Percentiles rank a stretch among this genome's conserved stretches.
Evolutionary conservation across 1,140 invertebrate genomes (phyloP).

Genomic region (Drosophila grimshawi): DNA sequence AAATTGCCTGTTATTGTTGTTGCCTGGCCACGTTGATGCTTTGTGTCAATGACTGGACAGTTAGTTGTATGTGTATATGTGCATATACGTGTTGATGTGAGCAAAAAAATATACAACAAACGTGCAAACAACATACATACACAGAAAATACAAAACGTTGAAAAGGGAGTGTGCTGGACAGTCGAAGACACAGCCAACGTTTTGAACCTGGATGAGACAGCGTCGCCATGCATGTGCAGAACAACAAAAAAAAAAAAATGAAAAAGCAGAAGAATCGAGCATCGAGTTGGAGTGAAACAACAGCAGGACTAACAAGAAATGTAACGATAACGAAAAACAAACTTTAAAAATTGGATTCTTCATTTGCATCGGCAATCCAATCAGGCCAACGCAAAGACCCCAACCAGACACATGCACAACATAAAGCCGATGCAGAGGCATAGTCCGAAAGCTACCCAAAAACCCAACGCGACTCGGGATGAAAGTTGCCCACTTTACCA

Average conservation of each 20-base stretch:
- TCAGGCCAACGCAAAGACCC: constrained; percentile 83
- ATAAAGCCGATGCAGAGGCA: constrained; percentile 66
- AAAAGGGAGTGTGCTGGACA: not conserved
- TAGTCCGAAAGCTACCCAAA: constrained; percentile 11
- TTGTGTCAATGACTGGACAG: constrained; percentile 71
- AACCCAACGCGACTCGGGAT: constrained; percentile 33
- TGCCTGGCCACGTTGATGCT: constrained; percentile 51
- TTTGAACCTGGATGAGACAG: constrained; percentile 20
- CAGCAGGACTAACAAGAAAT: constrained; percentile 73
- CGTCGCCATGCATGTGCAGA: constrained; percentile 18
- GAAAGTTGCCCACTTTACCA: constrained; percentile 44
- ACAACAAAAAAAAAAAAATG: constrained; percentile 1
- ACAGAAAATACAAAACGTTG: not conserved
- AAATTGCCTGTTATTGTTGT: constrained; percentile 61
- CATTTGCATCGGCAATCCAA: constrained; percentile 84
- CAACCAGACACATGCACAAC: constrained; percentile 78
- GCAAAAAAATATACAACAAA: constrained; percentile 56
- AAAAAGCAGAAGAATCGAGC: constrained; percentile 6
- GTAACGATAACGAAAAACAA: constrained; percentile 84
- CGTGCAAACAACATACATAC: constrained; percentile 32
- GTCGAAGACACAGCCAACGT: constrained; percentile 27
- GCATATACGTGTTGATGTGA: constrained; percentile 53
- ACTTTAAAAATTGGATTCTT: constrained; percentile 84
- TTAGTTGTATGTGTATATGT: constrained; percentile 23
- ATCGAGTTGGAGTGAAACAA: constrained; percentile 6